A percentile compares a stretch with the other conserved stretches of the same genome.
Conservation (phyloP, 2,797 vertebrate genomes). For the Trachurus trachurus region DNA sequence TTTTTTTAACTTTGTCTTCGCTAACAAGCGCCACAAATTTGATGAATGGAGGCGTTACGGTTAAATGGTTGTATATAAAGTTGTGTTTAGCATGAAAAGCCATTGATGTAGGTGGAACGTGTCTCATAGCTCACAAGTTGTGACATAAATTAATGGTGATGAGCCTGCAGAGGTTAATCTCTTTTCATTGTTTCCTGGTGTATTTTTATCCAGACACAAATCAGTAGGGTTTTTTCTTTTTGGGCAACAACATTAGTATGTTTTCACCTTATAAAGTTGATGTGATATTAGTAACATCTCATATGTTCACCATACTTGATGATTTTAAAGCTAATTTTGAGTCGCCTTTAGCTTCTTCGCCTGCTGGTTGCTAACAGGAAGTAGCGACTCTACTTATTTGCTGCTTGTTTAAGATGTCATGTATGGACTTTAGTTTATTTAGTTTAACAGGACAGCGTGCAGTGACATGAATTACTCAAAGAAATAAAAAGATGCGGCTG, state of each 20-base stretch:
- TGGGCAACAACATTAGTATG: not conserved
- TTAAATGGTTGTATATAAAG: not conserved
- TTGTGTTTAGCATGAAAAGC: not conserved
- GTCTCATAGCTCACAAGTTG: not conserved
- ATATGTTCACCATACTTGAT: too few species aligned
- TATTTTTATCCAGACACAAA: not conserved
- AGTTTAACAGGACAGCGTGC: too few species aligned
- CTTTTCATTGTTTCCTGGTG: not conserved
- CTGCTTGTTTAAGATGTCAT: too few species aligned
- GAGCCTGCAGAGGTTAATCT: not conserved
- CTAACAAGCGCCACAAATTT: constrained; percentile 27
- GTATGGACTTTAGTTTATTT: too few species aligned
- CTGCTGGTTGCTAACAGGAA: not conserved
- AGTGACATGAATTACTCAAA: too few species aligned
- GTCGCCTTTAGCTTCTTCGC: not conserved
- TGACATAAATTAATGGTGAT: not conserved
- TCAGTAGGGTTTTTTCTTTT: not conserved
- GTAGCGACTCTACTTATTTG: not conserved
- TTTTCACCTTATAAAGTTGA: not conserved
- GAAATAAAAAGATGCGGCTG: too few species aligned
- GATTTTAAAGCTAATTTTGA: not conserved
- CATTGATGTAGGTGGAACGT: not conserved
- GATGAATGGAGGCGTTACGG: not conserved
- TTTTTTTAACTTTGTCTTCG: constrained; percentile 28
- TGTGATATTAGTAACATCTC: not conserved